phyloP scores from a whole-genome alignment of 2,888 invertebrate species.

The Hypomecis atomaria region DNA sequence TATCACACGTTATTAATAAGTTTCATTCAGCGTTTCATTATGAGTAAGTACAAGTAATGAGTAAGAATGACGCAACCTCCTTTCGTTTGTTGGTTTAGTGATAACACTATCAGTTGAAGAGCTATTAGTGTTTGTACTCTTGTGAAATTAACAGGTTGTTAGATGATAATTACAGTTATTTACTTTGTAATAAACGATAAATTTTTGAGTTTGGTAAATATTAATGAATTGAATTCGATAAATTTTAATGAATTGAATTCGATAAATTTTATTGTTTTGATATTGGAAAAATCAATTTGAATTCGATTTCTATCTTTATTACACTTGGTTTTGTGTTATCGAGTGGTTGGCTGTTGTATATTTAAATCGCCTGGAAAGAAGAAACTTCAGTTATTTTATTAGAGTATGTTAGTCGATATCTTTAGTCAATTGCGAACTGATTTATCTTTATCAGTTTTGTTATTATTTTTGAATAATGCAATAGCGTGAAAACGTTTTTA shows the following conservation, averaged over 20 bases:
- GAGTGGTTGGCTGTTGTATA: no score
- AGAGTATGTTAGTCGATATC: no score
- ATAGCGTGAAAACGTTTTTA: no score
- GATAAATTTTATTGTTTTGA: not conserved
- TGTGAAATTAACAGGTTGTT: slow-evolving; percentile 5
- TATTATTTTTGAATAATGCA: no score
- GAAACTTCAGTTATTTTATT: no score
- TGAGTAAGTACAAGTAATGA: not conserved
- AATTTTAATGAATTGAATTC: no score
- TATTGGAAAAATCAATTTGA: not conserved
- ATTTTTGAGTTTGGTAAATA: not conserved
- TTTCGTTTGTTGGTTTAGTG: slow-evolving; percentile 8
- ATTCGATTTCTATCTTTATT: not conserved
- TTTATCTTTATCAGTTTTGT: no score
- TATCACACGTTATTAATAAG: not conserved
- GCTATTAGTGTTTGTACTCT: slow-evolving; percentile 1
- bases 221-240: slow-evolving; percentile 5
- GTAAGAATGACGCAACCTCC: not conserved
- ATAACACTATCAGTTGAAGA: slow-evolving; percentile 12
- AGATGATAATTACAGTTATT: not conserved
- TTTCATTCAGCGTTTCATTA: not conserved
- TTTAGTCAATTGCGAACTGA: no score
- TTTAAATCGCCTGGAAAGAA: no score
- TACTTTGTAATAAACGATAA: not conserved
- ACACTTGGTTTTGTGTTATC: no score